Conservation (phyloP, 2,888 invertebrate species). For the Latheticus oryzae region DNA sequence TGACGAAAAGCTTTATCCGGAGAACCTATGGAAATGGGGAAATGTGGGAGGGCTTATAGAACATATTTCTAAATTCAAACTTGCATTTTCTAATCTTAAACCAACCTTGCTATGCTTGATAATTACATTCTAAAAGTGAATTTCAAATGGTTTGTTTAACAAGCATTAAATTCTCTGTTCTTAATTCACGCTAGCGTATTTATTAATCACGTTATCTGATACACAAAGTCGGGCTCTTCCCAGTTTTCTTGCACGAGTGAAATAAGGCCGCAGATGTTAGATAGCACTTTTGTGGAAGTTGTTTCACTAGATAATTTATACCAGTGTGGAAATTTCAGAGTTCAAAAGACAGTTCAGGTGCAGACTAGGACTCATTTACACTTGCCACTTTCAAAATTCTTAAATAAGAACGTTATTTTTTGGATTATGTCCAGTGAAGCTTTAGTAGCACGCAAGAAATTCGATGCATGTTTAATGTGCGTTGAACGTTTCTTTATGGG, state of each 20-base stretch:
- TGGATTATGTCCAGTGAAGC: constrained; percentile 28
- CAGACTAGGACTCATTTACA: not conserved
- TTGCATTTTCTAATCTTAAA: no score
- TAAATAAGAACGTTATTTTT: constrained; percentile 6
- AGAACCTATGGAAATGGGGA: no score
- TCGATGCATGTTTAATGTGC: constrained; percentile 36
- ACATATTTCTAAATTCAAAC: no score
- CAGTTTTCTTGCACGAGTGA: constrained; percentile 20
- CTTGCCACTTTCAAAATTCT: constrained; percentile 1
- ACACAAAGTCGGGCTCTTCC: constrained; percentile 49
- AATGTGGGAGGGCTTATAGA: no score
- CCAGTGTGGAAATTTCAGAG: constrained; percentile 1
- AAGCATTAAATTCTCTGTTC: constrained; percentile 59
- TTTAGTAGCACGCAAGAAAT: constrained; percentile 27
- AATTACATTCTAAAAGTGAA: constrained; percentile 8
- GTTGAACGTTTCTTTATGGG: constrained; percentile 40
- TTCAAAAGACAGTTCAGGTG: constrained; percentile 12
- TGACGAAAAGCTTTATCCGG: no score
- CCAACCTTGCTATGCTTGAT: no score
- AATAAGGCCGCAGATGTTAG: constrained; percentile 26
- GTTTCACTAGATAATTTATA: constrained; percentile 13
- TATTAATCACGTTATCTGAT: constrained; percentile 62
- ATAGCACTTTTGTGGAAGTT: constrained; percentile 17
- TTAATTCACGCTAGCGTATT: constrained; percentile 59
- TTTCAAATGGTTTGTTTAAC: constrained; percentile 53